Evolutionary conservation across 2,888 invertebrate species (phyloP), one percentile per base, ranked within the genome.

Genomic region (Drosophila pseudotakahashii): DNA sequence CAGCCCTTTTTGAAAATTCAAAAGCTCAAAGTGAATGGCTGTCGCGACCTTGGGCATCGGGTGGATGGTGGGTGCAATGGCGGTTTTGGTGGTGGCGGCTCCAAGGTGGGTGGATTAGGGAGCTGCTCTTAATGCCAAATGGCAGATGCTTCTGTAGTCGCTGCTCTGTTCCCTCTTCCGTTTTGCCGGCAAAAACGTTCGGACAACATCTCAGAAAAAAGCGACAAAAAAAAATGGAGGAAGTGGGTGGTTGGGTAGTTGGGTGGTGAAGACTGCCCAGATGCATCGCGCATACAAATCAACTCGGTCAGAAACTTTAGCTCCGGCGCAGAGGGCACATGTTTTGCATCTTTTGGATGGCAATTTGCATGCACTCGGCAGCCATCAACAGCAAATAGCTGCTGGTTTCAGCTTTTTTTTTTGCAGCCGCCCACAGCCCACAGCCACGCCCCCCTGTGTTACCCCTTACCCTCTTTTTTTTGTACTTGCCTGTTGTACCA

Each of bases 281-380:
- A 72, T 64, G 69, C 70, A 70, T 45, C 64, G 72, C 73, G 84
- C 87, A 86, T 86, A 85, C 87, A 82, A 86, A 87, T 82, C 84
- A 81, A 75, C 71, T 54, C 34, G 45, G 48, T 59, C 63, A 71
- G 55, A 73, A 51, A 51, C 63, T 62, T 64, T 63, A 61, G 62
- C 62, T 61, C 37, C 44, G 16, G 51, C 45, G 44, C 55, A 57
- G 39, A 41, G 67, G 73, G 73, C 76, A 83, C 87, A 83, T 86
- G 87, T 78, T 86, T 75, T 73, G 78, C 87, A 82, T 86, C 82
- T 83, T 79, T 83, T 83, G 75, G 81, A 71, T 81, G 76, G 87
- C 87, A 86, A 82, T 82, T 82, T 82, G 84, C 82, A 82, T 82
- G 82, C 84, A 78, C 87, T 86, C 87, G 87, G 75, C 84, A 83